These are phyloP conservation scores for Columbina picui DNA, from an alignment of 2,113 vertebrate genomes.

Conservation along the genomic window DNA sequence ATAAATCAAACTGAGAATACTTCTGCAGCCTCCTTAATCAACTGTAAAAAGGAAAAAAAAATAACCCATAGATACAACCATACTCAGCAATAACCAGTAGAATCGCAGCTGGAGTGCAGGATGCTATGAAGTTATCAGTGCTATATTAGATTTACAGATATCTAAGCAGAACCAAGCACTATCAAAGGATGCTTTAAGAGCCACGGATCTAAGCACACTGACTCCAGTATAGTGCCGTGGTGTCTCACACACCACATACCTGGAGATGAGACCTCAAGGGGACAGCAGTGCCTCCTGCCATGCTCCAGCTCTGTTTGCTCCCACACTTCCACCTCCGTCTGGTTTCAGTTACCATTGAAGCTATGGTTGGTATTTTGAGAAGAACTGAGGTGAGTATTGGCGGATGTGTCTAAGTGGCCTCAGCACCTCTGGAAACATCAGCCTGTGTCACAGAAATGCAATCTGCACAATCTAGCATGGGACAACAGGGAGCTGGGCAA, in stretches of 20 bases:
- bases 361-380: not conserved
- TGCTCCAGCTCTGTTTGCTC: not conserved
- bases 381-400: not conserved
- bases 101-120: not conserved
- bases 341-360: not conserved
- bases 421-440: not conserved
- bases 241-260: not conserved
- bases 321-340: not conserved
- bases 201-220: not conserved
- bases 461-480: accelerated
- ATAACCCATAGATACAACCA: not conserved
- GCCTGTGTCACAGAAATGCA: not conserved
- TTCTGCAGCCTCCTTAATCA: not conserved
- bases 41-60: not conserved
- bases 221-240: not conserved
- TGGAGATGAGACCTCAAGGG: not conserved
- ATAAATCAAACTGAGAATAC: not conserved
- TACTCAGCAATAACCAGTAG: not conserved
- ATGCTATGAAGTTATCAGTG: not conserved
- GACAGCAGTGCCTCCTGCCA: conserved; percentile 55
- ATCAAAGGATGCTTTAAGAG: not conserved
- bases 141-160: accelerated
- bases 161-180: not conserved
- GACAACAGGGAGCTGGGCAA: not conserved
- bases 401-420: not conserved